phyloP scores from a whole-genome alignment of 2,113 vertebrate genomes.

The Osmerus eperlanus region DNA sequence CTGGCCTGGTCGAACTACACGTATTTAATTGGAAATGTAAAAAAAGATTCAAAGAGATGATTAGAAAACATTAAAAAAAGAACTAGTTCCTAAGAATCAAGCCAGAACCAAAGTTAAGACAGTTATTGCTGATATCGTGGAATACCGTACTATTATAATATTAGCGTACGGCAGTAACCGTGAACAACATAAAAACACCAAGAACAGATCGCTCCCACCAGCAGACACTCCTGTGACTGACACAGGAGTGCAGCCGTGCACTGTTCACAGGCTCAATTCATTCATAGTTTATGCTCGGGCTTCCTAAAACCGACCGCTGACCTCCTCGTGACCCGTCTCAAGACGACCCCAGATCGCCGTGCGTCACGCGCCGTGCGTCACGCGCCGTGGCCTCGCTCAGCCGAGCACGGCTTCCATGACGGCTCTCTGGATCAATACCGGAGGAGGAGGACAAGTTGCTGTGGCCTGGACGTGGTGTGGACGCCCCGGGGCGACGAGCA shows the following conservation, averaged over 20 bases:
- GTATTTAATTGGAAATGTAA: neutral
- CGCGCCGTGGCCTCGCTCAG: no score
- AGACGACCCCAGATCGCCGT: no score
- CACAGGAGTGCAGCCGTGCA: conserved; percentile 33
- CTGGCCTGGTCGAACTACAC: conserved; percentile 16
- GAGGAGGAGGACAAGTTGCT: no score
- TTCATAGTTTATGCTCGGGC: neutral
- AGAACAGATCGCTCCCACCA: conserved; percentile 13
- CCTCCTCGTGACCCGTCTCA: neutral
- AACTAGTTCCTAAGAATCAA: conserved; percentile 7
- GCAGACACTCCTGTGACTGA: conserved; percentile 4
- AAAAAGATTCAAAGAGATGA: neutral
- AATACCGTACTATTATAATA: conserved; percentile 6
- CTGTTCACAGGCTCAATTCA: conserved; percentile 21
- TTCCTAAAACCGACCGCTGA: neutral
- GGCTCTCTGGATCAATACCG: no score
- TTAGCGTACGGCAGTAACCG: conserved; percentile 42
- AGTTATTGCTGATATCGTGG: conserved; percentile 8
- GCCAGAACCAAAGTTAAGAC: conserved; percentile 2
- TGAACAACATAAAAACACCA: conserved; percentile 9
- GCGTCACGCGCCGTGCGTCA: no score
- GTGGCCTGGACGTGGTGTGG: no score
- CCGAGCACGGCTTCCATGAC: no score
- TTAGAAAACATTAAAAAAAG: conserved; percentile 29
- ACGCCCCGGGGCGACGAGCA: no score